Percentiles rank a stretch among this genome's conserved stretches.
Conservation (phyloP, 2,888 invertebrate species). For the Lapara coniferarum region DNA sequence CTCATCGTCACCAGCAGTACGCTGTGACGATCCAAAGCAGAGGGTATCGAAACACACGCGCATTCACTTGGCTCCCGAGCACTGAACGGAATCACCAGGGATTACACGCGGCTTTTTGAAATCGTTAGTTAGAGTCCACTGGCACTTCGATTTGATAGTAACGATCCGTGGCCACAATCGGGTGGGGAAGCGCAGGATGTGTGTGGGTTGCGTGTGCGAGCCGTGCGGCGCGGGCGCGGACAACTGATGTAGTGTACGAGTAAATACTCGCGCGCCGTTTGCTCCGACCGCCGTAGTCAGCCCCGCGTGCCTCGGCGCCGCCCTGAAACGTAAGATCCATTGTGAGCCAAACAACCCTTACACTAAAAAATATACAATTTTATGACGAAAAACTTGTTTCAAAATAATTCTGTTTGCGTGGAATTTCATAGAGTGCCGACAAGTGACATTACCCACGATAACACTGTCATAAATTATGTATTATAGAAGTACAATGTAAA, state of each 20-base stretch:
- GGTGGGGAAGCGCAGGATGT: constrained; percentile 64
- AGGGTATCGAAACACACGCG: constrained; percentile 95
- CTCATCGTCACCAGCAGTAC: constrained; percentile 91
- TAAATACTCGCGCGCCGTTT: constrained; percentile 63
- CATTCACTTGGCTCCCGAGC: constrained; percentile 89
- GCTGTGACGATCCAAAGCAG: constrained; percentile 95
- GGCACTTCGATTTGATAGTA: constrained; percentile 44
- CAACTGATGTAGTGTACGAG: constrained; percentile 63
- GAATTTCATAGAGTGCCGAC: neutral
- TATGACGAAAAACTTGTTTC: neutral
- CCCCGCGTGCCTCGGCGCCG: constrained; percentile 77
- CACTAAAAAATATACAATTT: constrained; percentile 10
- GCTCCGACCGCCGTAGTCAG: constrained; percentile 61
- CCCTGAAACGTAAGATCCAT: constrained; percentile 63
- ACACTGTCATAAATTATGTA: neutral
- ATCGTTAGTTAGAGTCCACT: constrained; percentile 48
- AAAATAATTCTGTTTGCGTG: neutral
- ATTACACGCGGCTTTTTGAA: constrained; percentile 65
- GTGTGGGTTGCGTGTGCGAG: constrained; percentile 62
- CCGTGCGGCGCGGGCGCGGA: constrained; percentile 78
- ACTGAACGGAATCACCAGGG: constrained; percentile 73
- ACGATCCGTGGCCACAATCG: constrained; percentile 50
- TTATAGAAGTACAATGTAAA: neutral
- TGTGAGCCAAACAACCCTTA: constrained; percentile 19
- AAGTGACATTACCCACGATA: neutral